A percentile compares a stretch with the other conserved stretches of the same genome.
phyloP scores from a whole-genome alignment of 2,888 invertebrate species.

The Lacanobia wlatinum region DNA sequence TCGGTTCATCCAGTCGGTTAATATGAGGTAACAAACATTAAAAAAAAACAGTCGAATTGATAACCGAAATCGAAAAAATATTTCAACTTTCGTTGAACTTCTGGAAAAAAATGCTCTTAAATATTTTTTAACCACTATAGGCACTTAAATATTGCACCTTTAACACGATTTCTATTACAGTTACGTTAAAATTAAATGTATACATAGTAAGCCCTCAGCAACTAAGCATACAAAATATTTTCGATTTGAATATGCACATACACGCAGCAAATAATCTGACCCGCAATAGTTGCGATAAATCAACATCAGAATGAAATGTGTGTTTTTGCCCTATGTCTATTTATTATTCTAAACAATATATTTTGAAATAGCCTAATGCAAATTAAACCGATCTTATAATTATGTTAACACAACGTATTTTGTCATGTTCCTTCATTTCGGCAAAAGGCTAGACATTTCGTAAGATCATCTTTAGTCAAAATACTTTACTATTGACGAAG shows the following conservation, averaged over 20 bases:
- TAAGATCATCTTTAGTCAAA: not conserved
- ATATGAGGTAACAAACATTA: too few relatives aligned
- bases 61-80: too few relatives aligned
- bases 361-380: not conserved
- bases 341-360: constrained; percentile 4
- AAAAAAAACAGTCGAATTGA: too few relatives aligned
- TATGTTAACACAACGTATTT: not conserved
- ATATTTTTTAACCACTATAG: too few relatives aligned
- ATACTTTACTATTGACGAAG: not conserved
- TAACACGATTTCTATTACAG: too few relatives aligned
- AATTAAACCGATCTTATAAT: not conserved
- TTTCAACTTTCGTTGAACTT: too few relatives aligned
- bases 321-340: not conserved
- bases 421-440: not conserved
- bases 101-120: too few relatives aligned
- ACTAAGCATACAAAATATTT: not conserved
- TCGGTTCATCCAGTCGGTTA: too few relatives aligned
- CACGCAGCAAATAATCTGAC: not conserved
- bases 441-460: not conserved
- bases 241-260: constrained; percentile 1
- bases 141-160: too few relatives aligned
- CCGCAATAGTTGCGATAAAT: constrained; percentile 13
- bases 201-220: not conserved
- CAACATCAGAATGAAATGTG: constrained; percentile 13
- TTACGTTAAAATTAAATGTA: too few relatives aligned